These are phyloP conservation scores for Cheilosia impressa DNA, from an alignment of 2,888 invertebrate species.

Conservation along the genomic window DNA sequence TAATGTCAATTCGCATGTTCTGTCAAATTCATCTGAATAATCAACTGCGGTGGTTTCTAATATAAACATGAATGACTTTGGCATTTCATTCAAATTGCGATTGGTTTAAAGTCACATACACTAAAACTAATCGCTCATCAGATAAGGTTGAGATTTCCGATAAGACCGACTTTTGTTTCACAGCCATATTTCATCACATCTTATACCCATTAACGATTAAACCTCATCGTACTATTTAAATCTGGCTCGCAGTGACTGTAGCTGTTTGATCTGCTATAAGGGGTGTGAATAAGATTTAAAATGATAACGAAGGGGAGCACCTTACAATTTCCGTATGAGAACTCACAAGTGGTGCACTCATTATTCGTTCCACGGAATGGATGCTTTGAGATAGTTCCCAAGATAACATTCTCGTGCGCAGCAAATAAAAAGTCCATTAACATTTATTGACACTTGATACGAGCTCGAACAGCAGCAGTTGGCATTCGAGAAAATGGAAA, in stretches of 20 bases:
- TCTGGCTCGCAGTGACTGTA: neutral
- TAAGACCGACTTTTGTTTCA: neutral
- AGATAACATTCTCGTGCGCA: slow-evolving; percentile 23
- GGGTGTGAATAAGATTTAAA: neutral
- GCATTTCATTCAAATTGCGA: neutral
- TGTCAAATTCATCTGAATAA: neutral
- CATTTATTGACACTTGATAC: slow-evolving; percentile 49
- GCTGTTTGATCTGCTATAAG: neutral
- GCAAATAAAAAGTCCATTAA: slow-evolving; percentile 49
- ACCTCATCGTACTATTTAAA: neutral
- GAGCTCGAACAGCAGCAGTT: slow-evolving; percentile 8
- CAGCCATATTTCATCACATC: neutral
- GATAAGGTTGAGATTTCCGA: neutral
- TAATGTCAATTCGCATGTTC: too few relatives aligned
- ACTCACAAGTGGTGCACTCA: neutral
- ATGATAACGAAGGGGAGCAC: neutral
- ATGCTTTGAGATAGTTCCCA: slow-evolving; percentile 27
- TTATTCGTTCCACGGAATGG: neutral
- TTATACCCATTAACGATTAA: neutral
- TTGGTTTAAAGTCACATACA: neutral
- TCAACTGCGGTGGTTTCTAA: neutral
- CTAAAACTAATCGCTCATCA: neutral
- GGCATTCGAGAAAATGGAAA: slow-evolving; percentile 7
- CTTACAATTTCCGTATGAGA: too few relatives aligned
- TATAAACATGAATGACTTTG: neutral